These are phyloP conservation scores for Cataglyphis rosenhaueri DNA, from an alignment of 2,888 invertebrate species.

Conservation along the genomic window DNA sequence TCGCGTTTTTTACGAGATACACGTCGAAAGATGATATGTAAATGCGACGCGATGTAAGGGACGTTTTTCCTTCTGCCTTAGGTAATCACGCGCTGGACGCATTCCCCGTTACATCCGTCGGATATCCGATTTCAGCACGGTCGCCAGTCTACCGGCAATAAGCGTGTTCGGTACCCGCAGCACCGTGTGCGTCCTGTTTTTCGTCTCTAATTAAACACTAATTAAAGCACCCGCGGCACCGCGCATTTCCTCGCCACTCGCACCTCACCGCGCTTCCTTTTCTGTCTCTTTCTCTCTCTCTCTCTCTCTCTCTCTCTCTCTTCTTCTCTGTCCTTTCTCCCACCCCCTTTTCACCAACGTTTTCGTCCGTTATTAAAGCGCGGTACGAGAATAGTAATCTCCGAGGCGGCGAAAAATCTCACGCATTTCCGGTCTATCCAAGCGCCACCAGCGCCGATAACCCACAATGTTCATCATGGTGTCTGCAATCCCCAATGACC, in stretches of 20 bases:
- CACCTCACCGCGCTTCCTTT: constrained; percentile 21
- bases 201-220: constrained; percentile 63
- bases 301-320: background rate
- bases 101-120: background rate
- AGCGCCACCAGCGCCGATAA: constrained; percentile 67
- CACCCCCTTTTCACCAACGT: constrained; percentile 32
- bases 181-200: constrained; percentile 35
- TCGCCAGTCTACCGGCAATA: constrained; percentile 19
- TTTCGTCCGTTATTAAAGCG: constrained; percentile 59
- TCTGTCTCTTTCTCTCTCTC: constrained; percentile 9
- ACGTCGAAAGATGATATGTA: background rate
- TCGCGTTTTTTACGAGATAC: background rate
- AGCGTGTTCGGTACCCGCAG: background rate
- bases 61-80: background rate
- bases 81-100: background rate
- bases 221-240: constrained; percentile 63
- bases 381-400: constrained; percentile 46
- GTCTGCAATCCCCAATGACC: constrained; percentile 64
- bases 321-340: constrained; percentile 16
- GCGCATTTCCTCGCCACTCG: constrained; percentile 35
- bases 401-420: constrained; percentile 55
- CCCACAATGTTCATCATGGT: constrained; percentile 69
- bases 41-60: background rate
- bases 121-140: background rate
- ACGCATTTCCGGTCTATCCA: constrained; percentile 66